Percentiles rank a stretch among this genome's conserved stretches.
These are phyloP conservation scores for Caenorhabditis wallacei DNA, from an alignment of 2,888 invertebrate genomes.

Conservation along the genomic window DNA sequence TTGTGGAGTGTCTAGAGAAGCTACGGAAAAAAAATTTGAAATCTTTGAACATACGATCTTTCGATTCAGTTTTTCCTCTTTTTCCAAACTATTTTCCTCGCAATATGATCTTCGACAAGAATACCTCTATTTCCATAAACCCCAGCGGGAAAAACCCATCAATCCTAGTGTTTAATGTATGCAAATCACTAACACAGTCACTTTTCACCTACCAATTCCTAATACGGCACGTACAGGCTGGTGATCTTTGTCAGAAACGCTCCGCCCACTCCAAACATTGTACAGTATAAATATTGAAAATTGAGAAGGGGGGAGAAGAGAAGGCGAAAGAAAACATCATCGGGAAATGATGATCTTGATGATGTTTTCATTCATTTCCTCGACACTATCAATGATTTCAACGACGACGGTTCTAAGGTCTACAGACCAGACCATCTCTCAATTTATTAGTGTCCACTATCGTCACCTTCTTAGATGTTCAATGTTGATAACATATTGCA, in stretches of 20 bases:
- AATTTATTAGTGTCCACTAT: conserved; percentile 15
- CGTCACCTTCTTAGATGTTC: conserved; percentile 1
- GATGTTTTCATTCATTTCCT: conserved; percentile 50
- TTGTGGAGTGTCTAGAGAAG: too few species aligned
- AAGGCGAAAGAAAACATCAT: conserved; percentile 16
- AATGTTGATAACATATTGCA: conserved; percentile 36
- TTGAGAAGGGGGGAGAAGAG: conserved; percentile 8
- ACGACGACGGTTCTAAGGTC: conserved; percentile 46
- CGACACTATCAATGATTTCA: too few species aligned
- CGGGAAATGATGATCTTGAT: conserved; percentile 38
- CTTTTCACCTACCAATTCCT: conserved; percentile 7
- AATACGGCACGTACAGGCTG: conserved; percentile 40
- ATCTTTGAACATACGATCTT: background rate
- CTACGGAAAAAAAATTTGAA: too few species aligned
- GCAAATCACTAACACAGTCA: conserved; percentile 42
- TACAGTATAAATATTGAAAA: conserved; percentile 57
- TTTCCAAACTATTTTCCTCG: background rate
- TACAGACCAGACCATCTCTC: conserved; percentile 33
- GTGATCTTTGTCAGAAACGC: conserved; percentile 57
- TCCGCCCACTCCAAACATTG: conserved; percentile 31
- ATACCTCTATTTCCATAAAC: conserved; percentile 10
- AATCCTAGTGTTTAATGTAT: conserved; percentile 37
- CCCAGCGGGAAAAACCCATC: background rate
- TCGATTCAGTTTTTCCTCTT: conserved; percentile 1
- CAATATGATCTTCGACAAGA: conserved; percentile 15